A percentile compares a stretch with the other conserved stretches of the same genome.
These are phyloP conservation scores for Phalacrocorax carbo DNA, from an alignment of 2,113 vertebrate genomes.

Conservation along the genomic window DNA sequence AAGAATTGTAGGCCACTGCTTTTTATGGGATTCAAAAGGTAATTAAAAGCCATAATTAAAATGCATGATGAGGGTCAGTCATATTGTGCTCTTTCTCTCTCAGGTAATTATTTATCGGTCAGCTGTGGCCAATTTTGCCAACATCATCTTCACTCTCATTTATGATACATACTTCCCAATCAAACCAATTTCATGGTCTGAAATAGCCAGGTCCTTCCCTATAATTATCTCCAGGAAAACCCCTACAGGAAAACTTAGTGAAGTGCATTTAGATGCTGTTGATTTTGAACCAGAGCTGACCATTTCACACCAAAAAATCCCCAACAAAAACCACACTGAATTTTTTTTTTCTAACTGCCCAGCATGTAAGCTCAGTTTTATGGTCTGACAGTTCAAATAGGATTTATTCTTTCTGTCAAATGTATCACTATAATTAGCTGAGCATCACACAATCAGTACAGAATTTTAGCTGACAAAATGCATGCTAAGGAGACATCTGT, in stretches of 20 bases:
- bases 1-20: background rate
- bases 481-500: background rate
- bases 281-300: background rate
- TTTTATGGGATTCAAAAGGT: constrained; percentile 45
- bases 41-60: constrained; percentile 50
- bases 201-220: background rate
- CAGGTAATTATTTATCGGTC: constrained; percentile 36
- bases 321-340: background rate
- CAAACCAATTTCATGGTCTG: constrained; percentile 21
- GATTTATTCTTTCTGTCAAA: background rate
- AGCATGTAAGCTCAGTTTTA: background rate
- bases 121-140: constrained; percentile 26
- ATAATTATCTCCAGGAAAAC: background rate
- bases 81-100: background rate
- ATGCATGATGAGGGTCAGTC: background rate
- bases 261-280: background rate
- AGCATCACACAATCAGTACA: background rate
- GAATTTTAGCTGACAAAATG: background rate
- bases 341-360: background rate
- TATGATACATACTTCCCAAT: constrained; percentile 5
- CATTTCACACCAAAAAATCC: background rate
- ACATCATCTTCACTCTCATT: constrained; percentile 25
- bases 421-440: background rate
- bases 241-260: background rate
- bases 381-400: background rate